These are phyloP conservation scores for Cataglyphis altisquamis DNA, from an alignment of 2,888 invertebrate species.

Conservation along the genomic window DNA sequence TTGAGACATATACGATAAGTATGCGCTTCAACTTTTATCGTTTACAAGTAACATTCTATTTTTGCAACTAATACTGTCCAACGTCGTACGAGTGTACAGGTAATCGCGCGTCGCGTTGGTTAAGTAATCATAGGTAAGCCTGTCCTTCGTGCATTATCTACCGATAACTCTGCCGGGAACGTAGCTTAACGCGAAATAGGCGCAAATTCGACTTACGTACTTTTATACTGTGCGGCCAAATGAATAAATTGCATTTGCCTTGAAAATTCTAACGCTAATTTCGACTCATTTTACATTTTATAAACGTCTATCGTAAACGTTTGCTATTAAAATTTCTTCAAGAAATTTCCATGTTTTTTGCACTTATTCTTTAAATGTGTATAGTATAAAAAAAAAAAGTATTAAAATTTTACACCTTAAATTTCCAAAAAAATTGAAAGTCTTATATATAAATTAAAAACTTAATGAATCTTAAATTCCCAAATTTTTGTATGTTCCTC, in stretches of 20 bases:
- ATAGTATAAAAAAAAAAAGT: background rate
- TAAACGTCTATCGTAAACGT: background rate
- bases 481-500: background rate
- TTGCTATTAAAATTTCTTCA: background rate
- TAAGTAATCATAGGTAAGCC: conserved; percentile 73
- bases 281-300: background rate
- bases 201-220: conserved; percentile 37
- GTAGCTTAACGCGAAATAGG: conserved; percentile 47
- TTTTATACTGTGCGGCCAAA: background rate
- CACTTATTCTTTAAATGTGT: background rate
- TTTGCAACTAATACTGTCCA: conserved; percentile 65
- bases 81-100: conserved; percentile 34
- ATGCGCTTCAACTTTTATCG: conserved; percentile 64
- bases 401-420: background rate
- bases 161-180: conserved; percentile 63
- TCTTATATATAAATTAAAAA: background rate
- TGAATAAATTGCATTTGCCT: conserved; percentile 31
- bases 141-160: conserved; percentile 74
- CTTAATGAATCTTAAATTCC: background rate
- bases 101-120: conserved; percentile 64
- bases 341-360: background rate
- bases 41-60: conserved; percentile 61
- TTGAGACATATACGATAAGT: conserved; percentile 60
- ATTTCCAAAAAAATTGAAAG: background rate
- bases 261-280: background rate